These are phyloP conservation scores for Naja naja DNA, from an alignment of 2,113 vertebrate species.

Conservation along the genomic window DNA sequence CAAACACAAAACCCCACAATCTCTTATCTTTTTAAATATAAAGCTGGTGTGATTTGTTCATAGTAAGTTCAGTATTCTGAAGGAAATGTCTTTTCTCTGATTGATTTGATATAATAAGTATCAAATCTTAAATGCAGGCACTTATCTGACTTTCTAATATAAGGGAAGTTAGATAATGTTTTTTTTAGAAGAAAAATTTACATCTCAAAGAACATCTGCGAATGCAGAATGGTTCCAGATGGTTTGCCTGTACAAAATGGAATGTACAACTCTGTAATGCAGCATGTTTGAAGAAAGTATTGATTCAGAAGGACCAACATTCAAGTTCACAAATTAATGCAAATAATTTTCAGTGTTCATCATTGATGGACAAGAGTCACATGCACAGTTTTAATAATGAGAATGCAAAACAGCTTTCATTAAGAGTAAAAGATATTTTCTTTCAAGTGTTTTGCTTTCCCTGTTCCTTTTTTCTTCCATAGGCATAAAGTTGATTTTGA, in stretches of 20 bases:
- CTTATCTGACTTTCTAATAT: not conserved
- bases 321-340: slow-evolving; percentile 42
- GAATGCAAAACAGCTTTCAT: slow-evolving; percentile 36
- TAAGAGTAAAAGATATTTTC: not conserved
- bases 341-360: slow-evolving; percentile 34
- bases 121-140: not conserved
- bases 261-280: slow-evolving; percentile 33
- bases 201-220: slow-evolving; percentile 42
- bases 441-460: slow-evolving; percentile 39
- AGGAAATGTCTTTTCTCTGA: not conserved
- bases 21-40: not conserved
- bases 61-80: not conserved
- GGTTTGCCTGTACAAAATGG: slow-evolving; percentile 29
- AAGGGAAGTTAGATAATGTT: slow-evolving; percentile 37
- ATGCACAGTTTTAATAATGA: slow-evolving; percentile 38
- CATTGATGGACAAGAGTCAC: slow-evolving; percentile 34
- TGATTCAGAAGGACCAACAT: slow-evolving; percentile 18
- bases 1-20: not conserved
- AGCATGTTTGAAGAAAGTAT: slow-evolving; percentile 34
- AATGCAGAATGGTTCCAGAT: slow-evolving; percentile 39
- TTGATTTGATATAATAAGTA: not conserved
- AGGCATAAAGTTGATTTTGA: slow-evolving; percentile 34
- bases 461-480: slow-evolving; percentile 14
- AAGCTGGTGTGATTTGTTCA: not conserved
- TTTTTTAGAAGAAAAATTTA: slow-evolving; percentile 38